Conservation (phyloP, 1,140 invertebrate species). For the Chrysopa pallens region DNA sequence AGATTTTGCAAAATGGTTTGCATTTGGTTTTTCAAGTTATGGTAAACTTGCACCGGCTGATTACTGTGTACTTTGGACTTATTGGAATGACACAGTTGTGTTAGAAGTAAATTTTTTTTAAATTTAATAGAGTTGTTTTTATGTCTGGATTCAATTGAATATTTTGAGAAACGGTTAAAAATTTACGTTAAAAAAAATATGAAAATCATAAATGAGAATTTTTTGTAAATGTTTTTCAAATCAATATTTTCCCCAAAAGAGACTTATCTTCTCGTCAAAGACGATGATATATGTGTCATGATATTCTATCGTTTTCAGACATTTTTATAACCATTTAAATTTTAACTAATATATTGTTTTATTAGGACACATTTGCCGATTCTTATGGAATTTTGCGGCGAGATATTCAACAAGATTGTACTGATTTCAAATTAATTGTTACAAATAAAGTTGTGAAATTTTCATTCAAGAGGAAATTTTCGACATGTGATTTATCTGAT, state of each 20-base stretch:
- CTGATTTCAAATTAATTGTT: conserved; percentile 38
- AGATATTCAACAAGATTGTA: conserved; percentile 68
- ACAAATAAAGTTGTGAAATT: conserved; percentile 41
- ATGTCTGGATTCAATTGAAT: not conserved
- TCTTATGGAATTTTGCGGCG: conserved; percentile 40
- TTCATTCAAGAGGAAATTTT: conserved; percentile 65
- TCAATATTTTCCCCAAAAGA: conserved; percentile 1
- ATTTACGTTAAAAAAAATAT: not conserved
- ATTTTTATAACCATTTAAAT: conserved; percentile 1
- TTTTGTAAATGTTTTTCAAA: not conserved
- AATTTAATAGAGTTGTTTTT: not conserved
- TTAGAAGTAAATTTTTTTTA: conserved; percentile 44
- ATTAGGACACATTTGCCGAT: conserved; percentile 59
- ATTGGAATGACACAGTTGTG: conserved; percentile 39
- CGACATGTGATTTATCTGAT: conserved; percentile 81
- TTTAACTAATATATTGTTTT: conserved; percentile 8
- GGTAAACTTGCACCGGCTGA: conserved; percentile 63
- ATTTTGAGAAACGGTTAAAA: not conserved
- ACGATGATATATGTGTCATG: too few relatives aligned
- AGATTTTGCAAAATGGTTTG: conserved; percentile 45
- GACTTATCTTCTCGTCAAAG: too few relatives aligned
- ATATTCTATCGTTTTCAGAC: too few relatives aligned
- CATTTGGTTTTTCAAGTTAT: conserved; percentile 82
- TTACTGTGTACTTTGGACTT: conserved; percentile 66
- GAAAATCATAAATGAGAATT: not conserved